A percentile compares a stretch with the other conserved stretches of the same genome.
Evolutionary conservation across 2,797 vertebrate genomes (phyloP).

Genomic region (Diplodus puntazzo): DNA sequence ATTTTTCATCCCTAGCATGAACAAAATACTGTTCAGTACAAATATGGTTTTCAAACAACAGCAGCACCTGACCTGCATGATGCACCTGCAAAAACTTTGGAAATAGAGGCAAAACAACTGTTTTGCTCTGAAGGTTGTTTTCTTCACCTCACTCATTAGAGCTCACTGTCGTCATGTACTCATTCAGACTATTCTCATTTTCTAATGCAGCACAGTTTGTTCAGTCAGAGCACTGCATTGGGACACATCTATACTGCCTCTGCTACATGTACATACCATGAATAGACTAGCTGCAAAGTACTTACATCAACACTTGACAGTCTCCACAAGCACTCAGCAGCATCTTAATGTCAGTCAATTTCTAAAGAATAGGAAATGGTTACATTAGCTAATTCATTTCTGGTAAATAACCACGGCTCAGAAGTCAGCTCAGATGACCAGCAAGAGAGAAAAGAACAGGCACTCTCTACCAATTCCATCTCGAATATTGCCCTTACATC

Average conservation of each 20-base stretch:
- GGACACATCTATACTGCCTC: conserved; percentile 12
- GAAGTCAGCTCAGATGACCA: conserved; percentile 61
- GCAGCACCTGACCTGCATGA: not conserved
- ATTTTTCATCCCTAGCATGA: not conserved
- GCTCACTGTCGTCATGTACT: not conserved
- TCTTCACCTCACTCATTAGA: conserved; percentile 32
- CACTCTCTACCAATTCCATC: conserved; percentile 44
- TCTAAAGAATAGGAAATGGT: conserved; percentile 58
- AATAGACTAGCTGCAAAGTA: conserved; percentile 25
- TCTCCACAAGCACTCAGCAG: conserved; percentile 59
- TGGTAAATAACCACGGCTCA: conserved; percentile 63
- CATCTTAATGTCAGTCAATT: conserved; percentile 50
- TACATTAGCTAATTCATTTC: conserved; percentile 74
- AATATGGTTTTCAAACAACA: not conserved
- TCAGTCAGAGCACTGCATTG: conserved; percentile 6
- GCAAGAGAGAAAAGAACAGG: conserved; percentile 24
- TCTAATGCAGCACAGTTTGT: not conserved
- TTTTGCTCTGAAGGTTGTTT: conserved; percentile 2
- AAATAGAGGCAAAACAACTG: not conserved
- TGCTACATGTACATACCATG: conserved; percentile 20
- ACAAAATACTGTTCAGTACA: not conserved
- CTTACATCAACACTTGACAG: conserved; percentile 33
- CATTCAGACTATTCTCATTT: not conserved
- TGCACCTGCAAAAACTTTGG: not conserved
- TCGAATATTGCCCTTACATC: conserved; percentile 43